Base-by-base conservation (phyloP, 1,140 invertebrate genomes). In the Dinoponera quadriceps region DNA sequence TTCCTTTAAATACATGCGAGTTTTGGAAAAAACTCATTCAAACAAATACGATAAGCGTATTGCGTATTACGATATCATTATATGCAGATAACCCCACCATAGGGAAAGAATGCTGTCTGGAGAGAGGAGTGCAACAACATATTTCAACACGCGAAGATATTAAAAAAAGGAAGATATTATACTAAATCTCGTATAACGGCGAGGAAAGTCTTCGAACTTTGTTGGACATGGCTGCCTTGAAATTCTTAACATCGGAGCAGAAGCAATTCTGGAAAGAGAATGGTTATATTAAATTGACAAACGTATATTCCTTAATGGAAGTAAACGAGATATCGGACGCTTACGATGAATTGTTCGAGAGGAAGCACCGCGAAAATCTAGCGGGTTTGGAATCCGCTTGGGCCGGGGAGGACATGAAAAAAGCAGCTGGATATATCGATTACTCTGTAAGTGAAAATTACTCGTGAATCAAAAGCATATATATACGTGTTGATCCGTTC, bases 211-310 rank as follows among this genome's bases (percentile, higher is more conserved):
- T 33, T 33, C 7, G 18, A 74, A 60, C 9, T 69, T 73, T 22
- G n/a, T 51, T 44, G 22, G 85, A 75, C 1, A 93, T 93, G 91
- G 83, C 68, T 55, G 75, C 73, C 57, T 86, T 94, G 22, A 93
- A 93, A 27, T 91, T 93, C 85, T 86, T 95, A 49, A 94, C 93
- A 2, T 16, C 85, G 1, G 92, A 94, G 16, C 92, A 95, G 86
- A 94, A 93, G 48, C 65, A 94, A 68, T 95, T 93, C 81, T 95
- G 94, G 87, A 80, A 92, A 2, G 92, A 95, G 16, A 95, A 95
- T 90, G 95, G 95, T 18, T 95, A 92, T 71, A 90, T 95, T 16
- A 93, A 95, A 72, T 77, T 95, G 3, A 89, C 92, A 4, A 92
- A 92, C 48, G 89, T 95, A 33, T 95, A 93, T 82, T 91, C 91